phyloP scores from a whole-genome alignment of 1,140 invertebrate genomes.

The Phocides pigmalion region DNA sequence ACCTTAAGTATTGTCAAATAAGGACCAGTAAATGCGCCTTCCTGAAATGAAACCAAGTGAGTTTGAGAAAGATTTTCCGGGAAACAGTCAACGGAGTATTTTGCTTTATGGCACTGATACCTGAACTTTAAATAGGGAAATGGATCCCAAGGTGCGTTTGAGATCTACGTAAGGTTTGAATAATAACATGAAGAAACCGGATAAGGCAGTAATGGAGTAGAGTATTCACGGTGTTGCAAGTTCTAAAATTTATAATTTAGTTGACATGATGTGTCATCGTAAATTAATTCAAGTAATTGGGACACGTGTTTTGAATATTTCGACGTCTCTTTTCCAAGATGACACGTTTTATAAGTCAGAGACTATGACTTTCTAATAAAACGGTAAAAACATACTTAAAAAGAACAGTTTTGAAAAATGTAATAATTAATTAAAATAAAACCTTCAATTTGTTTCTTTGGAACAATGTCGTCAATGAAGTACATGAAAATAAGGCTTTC shows the following conservation, averaged over 20 bases:
- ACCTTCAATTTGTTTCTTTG: no score
- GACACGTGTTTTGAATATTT: no score
- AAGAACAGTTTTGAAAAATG: no score
- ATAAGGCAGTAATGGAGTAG: neutral
- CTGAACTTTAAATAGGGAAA: conserved; percentile 12
- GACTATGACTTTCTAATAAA: no score
- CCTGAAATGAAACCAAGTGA: neutral
- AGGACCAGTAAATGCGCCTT: neutral
- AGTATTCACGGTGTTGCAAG: neutral
- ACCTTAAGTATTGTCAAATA: conserved; percentile 11
- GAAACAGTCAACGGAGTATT: conserved; percentile 1
- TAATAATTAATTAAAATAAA: no score
- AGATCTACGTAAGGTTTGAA: neutral
- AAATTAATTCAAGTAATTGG: no score
- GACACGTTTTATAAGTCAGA: no score
- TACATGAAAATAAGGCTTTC: neutral
- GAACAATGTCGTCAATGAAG: neutral
- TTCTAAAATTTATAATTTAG: no score
- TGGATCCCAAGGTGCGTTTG: neutral
- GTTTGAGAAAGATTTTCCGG: neutral
- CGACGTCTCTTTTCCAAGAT: no score
- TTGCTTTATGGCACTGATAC: conserved; percentile 1
- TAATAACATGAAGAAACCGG: neutral
- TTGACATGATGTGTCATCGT: no score
- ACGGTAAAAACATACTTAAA: no score